A percentile compares a stretch with the other conserved stretches of the same genome.
Conservation (phyloP, 30 jellyfish, hydroid and myxozoan genomes). For the Mastigias papua region DNA sequence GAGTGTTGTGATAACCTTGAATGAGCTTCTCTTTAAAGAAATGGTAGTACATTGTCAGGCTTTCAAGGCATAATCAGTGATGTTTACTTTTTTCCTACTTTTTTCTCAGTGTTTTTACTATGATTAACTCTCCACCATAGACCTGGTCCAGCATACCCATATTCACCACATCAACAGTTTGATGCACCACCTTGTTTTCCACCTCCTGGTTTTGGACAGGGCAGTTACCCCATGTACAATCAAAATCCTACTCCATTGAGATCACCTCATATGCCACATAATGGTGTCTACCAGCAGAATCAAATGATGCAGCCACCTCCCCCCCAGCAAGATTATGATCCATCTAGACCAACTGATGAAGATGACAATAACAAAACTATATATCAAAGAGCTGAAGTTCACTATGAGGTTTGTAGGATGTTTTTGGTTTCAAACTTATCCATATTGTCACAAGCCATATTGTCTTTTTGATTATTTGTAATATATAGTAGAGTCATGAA, state of each 20-base stretch:
- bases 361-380: slow-evolving; percentile 10
- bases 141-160: slow-evolving; percentile 64
- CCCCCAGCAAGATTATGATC: slow-evolving; percentile 50
- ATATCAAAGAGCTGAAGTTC: slow-evolving; percentile 51
- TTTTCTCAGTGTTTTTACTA: no score
- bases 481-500: no score
- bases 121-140: slow-evolving; percentile 5
- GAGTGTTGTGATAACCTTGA: no score
- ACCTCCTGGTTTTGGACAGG: slow-evolving; percentile 9
- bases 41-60: no score
- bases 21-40: no score
- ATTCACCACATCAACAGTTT: slow-evolving; percentile 32
- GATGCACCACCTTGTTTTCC: slow-evolving; percentile 9
- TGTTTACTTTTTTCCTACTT: no score
- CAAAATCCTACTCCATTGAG: slow-evolving; percentile 1
- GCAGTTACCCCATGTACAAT: slow-evolving; percentile 24
- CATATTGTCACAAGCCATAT: no score
- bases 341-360: slow-evolving; percentile 60
- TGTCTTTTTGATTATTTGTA: no score
- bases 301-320: slow-evolving; percentile 12
- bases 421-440: no score
- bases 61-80: no score
- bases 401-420: slow-evolving; percentile 35
- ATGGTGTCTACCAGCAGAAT: slow-evolving; percentile 20
- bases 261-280: slow-evolving; percentile 26